Evolutionary conservation across 2,113 vertebrate species (phyloP).

Genomic region (Alosa alosa): DNA sequence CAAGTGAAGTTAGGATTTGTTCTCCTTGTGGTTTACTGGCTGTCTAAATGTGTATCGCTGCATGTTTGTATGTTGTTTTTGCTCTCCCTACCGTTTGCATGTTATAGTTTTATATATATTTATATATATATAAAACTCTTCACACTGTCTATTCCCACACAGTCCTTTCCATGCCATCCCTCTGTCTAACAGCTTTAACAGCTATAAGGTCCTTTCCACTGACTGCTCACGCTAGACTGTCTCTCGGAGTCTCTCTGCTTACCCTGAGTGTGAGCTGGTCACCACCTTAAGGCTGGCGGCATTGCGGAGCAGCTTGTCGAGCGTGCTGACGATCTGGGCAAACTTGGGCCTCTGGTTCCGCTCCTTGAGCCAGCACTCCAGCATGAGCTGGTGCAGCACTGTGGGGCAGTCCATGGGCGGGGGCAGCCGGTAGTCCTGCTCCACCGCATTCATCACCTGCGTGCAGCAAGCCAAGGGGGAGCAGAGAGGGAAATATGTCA

Average conservation of each 20-base stretch:
- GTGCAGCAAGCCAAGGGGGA: conserved; percentile 19
- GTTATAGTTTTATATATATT: too few species aligned
- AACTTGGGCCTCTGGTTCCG: conserved; percentile 95
- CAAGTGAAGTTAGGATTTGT: not conserved
- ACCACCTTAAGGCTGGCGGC: conserved; percentile 96
- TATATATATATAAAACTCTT: too few species aligned
- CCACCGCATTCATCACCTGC: conserved; percentile 97
- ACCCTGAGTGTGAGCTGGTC: conserved; percentile 92
- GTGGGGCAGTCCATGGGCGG: conserved; percentile 99
- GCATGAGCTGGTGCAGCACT: conserved; percentile 95
- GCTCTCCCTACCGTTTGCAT: too few species aligned
- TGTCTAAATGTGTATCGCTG: not conserved
- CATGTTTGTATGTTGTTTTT: not conserved
- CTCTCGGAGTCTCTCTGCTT: conserved; percentile 51
- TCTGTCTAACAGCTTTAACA: not conserved
- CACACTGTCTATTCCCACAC: too few species aligned
- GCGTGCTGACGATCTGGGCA: conserved; percentile 92
- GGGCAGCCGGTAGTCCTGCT: conserved; percentile 96
- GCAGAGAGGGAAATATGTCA: not conserved
- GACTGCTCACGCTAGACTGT: not conserved
- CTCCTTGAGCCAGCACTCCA: conserved; percentile 98
- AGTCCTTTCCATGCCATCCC: too few species aligned
- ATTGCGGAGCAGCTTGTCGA: conserved; percentile 97
- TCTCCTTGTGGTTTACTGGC: not conserved
- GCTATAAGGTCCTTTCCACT: not conserved